These are phyloP conservation scores for Glaucidium brasilianum DNA, from an alignment of 2,113 vertebrate species.

Conservation along the genomic window DNA sequence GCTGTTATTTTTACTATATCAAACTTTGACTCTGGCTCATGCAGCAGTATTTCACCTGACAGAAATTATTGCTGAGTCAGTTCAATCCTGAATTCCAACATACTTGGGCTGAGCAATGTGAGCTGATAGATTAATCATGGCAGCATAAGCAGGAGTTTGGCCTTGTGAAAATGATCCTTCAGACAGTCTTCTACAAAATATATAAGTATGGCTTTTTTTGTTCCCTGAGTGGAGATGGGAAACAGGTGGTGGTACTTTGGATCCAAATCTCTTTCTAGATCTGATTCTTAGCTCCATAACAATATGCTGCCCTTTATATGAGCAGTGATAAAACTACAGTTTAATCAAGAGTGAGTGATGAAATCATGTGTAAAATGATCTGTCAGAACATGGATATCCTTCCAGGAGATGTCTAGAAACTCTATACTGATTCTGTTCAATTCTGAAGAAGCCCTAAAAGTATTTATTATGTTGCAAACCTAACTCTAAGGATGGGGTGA, in stretches of 20 bases:
- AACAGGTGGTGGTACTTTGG: not conserved
- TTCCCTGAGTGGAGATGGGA: not conserved
- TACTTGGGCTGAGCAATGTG: not conserved
- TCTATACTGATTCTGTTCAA: not conserved
- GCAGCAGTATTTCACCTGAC: not conserved
- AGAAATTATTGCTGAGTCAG: not conserved
- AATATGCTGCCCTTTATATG: not conserved
- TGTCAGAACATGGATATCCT: not conserved
- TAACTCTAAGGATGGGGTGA: not conserved
- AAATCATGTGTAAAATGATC: not conserved
- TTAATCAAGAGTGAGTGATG: not conserved
- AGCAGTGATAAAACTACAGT: not conserved
- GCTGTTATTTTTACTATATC: not conserved
- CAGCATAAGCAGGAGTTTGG: not conserved
- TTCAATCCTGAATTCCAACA: not conserved
- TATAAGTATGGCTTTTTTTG: fast-evolving
- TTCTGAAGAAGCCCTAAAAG: not conserved
- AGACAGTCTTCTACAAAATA: not conserved
- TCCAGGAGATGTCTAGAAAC: not conserved
- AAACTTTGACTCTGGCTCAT: not conserved
- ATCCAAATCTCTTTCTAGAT: not conserved
- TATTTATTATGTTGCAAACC: not conserved
- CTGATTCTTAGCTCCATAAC: not conserved
- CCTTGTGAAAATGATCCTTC: not conserved
- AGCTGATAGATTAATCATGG: not conserved